A percentile compares a stretch with the other conserved stretches of the same genome.
Evolutionary conservation across 2,113 vertebrate genomes (phyloP).

Genomic region (Phaethon lepturus): DNA sequence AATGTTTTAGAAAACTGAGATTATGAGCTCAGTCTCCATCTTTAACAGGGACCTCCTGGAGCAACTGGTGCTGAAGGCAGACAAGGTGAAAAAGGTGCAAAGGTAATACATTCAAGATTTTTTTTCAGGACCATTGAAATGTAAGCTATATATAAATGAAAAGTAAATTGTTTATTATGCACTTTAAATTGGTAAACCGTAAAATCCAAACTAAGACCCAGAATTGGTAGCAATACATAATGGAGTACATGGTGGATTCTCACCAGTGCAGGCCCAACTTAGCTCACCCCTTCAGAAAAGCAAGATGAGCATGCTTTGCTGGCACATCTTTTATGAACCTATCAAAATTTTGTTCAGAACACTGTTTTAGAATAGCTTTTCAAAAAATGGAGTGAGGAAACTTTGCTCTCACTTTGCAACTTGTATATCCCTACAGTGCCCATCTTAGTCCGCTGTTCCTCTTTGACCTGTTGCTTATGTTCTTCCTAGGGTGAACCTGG

Average conservation of each 20-base stretch:
- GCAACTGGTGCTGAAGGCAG: constrained; percentile 91
- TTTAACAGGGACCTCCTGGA: constrained; percentile 90
- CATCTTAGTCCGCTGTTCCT: not conserved
- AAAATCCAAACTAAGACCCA: not conserved
- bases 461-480: not conserved
- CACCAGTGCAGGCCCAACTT: not conserved
- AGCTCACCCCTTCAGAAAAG: not conserved
- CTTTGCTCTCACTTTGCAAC: not conserved
- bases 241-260: not conserved
- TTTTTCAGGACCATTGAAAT: not conserved
- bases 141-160: not conserved
- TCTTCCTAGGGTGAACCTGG: constrained; percentile 89
- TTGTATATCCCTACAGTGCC: not conserved
- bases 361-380: not conserved
- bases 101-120: constrained; percentile 78
- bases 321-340: not conserved
- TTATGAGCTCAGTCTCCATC: not conserved
- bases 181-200: not conserved
- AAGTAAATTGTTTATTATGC: not conserved
- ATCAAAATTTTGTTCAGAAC: not conserved
- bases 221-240: not conserved
- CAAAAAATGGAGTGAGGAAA: not conserved
- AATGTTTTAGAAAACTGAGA: not conserved
- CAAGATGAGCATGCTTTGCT: not conserved
- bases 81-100: constrained; percentile 97